Percentiles rank a stretch among this genome's conserved stretches.
These are phyloP conservation scores for Morpho deidamia DNA, from an alignment of 2,888 invertebrate genomes.

Conservation along the genomic window DNA sequence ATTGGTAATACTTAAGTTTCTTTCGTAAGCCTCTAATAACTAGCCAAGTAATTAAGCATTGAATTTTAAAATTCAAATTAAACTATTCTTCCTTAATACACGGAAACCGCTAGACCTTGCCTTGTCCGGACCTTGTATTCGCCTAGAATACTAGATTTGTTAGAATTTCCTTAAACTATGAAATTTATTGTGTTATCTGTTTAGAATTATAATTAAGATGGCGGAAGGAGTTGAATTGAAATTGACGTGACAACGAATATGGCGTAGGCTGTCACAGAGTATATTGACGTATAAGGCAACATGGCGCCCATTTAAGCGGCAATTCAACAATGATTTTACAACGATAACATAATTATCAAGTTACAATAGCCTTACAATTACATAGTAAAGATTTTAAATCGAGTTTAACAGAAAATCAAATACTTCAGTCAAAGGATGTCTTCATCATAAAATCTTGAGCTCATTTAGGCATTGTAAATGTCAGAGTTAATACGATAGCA, in stretches of 20 bases:
- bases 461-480: no score
- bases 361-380: no score
- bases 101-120: conserved; percentile 37
- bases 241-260: conserved; percentile 3
- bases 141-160: conserved; percentile 41
- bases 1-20: no score
- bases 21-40: no score
- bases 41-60: background rate
- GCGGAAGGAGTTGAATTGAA: conserved; percentile 4
- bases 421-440: no score
- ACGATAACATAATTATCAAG: no score
- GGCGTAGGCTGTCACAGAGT: background rate
- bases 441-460: no score
- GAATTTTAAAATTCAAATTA: conserved; percentile 4
- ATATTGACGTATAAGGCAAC: conserved; percentile 3
- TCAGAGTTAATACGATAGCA: no score
- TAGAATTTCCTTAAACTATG: conserved; percentile 34
- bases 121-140: conserved; percentile 33
- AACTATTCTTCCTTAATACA: conserved; percentile 30
- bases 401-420: no score
- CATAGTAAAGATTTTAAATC: no score
- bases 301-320: background rate
- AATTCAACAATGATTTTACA: background rate
- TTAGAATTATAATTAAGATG: conserved; percentile 15
- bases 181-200: conserved; percentile 26